Evolutionary conservation across 2,797 vertebrate species (phyloP), one percentile per base, ranked within the genome.

Genomic region (Darevskia mixta): DNA sequence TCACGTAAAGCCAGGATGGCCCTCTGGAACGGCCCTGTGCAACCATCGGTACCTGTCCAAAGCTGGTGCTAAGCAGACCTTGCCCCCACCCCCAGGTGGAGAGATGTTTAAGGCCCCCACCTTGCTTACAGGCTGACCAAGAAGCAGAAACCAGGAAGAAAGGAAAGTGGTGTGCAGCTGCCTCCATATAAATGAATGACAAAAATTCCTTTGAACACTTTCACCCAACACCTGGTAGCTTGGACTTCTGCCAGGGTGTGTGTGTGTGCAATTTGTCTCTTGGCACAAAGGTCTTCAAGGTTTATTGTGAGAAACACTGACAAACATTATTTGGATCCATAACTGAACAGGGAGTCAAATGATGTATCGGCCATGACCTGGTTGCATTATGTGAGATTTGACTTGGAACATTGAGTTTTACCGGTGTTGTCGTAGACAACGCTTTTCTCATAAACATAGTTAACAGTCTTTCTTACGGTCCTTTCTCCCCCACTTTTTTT

Each of bases 321-420:
- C 29, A 8, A 86, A 55, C 18, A 5, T 17, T 23, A 45, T 25
- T 49, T 81, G 8, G 13, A 38, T 61, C 67, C 9, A n/a, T 25
- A 55, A 18, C 0, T 1, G 0, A 23, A 73, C 17, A 29, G 2
- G 38, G 1, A 72, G 67, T 20, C 49, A 29, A 15, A 45, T 41
- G 27, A 67, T 3, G 45, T 38, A 32, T 61, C 73, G n/a, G 78
- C 27, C 49, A 38, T 15, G 6, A 4, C 71, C 17, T 23, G 8
- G 8, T 0, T 0, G 27, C 1, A 20, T n/a, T 38, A 5, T 0
- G 18, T 0, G 1, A 1, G 1, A 77, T 13, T 8, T 2, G 41
- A 35, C 15, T 17, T 32, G 27, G 27, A 0, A 35, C 61, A 71
- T 45, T 8, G 8, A 13, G 49, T 75, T 72, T 79, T 8, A 29